Evolutionary conservation across 2,888 invertebrate species (phyloP), one percentile per base, ranked within the genome.

Genomic region (Auanema freiburgensis): DNA sequence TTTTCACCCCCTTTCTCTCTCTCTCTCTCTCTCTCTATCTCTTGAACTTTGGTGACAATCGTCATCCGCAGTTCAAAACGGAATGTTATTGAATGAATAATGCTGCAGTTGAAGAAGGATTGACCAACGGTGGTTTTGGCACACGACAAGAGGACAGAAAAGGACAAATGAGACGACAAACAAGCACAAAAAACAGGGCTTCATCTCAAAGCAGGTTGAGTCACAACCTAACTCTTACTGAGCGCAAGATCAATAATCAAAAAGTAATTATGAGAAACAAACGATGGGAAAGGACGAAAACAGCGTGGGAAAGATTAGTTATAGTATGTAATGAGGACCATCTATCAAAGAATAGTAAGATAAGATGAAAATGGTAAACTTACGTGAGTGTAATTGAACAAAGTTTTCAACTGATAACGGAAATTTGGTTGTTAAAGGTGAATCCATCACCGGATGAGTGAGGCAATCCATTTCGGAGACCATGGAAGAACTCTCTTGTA

Each of bases 351-450:
- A 46, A 46, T 5, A 43, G 14, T 43, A 46, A 21, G 46, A 21
- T 23, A 18, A 51, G 51, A n/a, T 33, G 33, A 33, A 33, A 33
- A 33, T n/a, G 33, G 33, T 33, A 33, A 52, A 24, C 62, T 57
- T 24, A 62, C 62, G 56, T 51, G 56, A 33, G n/a, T 63, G 63
- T 14, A 58, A 58, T 16, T 52, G 58, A 25, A 52, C 42, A 42
- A 57, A 63, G 23, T 63, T 63, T 42, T 57, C 59, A 3, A 63
- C 57, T 10, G 52, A 59, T 8, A 59, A 49, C 8, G 59, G 59
- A 25, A 63, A 63, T 16, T 63, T 58, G 12, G 63, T 59, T 2
- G 58, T 55, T 8, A 64, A 55, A n/a, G 64, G 56, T n/a, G 59
- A 60, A 21, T 59, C 57, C n/a, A 24, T n/a, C n/a, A 18, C 5